phyloP scores from a whole-genome alignment of 2,113 vertebrate species.

The Riparia riparia region DNA sequence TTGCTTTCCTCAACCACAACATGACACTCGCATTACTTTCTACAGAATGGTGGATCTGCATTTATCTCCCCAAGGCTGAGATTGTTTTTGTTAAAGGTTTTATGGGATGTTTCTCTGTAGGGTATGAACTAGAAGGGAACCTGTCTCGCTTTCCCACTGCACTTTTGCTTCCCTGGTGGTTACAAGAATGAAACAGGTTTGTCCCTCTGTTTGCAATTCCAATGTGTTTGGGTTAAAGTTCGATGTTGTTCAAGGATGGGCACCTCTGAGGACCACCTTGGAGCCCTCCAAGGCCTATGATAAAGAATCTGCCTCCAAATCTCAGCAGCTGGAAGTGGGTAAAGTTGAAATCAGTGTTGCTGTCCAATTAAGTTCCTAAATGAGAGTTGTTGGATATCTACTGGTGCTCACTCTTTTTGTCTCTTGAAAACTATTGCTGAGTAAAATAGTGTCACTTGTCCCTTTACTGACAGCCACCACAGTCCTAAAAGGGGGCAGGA shows the following conservation, averaged over 20 bases:
- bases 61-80: not conserved
- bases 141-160: not conserved
- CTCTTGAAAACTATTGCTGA: not conserved
- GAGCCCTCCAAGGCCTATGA: rapidly evolving
- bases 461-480: not conserved
- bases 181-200: not conserved
- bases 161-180: not conserved
- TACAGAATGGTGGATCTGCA: not conserved
- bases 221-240: not conserved
- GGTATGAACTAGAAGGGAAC: not conserved
- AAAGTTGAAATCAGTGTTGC: not conserved
- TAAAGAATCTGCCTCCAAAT: not conserved
- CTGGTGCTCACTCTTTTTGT: not conserved
- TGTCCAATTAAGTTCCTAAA: not conserved
- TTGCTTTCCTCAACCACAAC: not conserved
- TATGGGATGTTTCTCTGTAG: not conserved
- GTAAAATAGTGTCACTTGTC: not conserved
- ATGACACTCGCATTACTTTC: not conserved
- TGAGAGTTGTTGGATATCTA: too few relatives aligned
- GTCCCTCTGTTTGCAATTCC: not conserved
- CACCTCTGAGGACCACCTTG: not conserved
- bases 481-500: not conserved
- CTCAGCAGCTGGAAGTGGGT: not conserved
- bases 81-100: not conserved
- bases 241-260: rapidly evolving